Conservation (phyloP, 2,888 invertebrate genomes). For the Aphodius granarius region DNA sequence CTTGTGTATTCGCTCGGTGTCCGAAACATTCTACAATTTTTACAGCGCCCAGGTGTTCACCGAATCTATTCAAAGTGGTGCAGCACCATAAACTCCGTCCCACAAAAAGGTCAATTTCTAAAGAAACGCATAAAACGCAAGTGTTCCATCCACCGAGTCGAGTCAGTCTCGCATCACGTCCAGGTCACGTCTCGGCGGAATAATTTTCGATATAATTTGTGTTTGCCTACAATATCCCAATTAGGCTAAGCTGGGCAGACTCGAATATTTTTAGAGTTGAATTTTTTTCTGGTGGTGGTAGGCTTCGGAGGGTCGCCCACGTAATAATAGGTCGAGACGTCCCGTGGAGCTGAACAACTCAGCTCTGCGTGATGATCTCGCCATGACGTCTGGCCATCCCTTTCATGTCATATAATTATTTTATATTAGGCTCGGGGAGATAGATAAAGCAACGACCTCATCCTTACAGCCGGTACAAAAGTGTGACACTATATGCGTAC, state of each 20-base stretch:
- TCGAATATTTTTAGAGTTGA: background rate
- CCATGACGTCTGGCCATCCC: constrained; percentile 34
- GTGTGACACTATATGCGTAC: background rate
- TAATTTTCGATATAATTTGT: background rate
- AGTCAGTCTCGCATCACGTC: background rate
- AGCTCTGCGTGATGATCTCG: constrained; percentile 31
- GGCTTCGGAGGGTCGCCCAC: constrained; percentile 26
- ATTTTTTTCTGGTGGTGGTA: background rate
- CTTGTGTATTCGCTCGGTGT: background rate
- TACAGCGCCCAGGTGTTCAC: constrained; percentile 10
- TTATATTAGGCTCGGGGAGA: constrained; percentile 26
- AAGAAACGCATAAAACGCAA: constrained; percentile 15
- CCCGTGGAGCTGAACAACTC: constrained; percentile 25
- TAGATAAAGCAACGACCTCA: background rate
- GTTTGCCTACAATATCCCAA: constrained; percentile 5
- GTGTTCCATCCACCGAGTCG: background rate
- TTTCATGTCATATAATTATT: constrained; percentile 34
- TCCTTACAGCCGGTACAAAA: background rate
- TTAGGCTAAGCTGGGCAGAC: constrained; percentile 6
- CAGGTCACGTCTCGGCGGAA: background rate
- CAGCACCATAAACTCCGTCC: constrained; percentile 2
- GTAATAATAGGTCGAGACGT: constrained; percentile 21
- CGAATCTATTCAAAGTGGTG: background rate
- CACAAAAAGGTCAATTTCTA: constrained; percentile 10
- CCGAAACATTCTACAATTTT: constrained; percentile 12